phyloP scores from a whole-genome alignment of 1,140 invertebrate genomes.

The Sinella curviseta region DNA sequence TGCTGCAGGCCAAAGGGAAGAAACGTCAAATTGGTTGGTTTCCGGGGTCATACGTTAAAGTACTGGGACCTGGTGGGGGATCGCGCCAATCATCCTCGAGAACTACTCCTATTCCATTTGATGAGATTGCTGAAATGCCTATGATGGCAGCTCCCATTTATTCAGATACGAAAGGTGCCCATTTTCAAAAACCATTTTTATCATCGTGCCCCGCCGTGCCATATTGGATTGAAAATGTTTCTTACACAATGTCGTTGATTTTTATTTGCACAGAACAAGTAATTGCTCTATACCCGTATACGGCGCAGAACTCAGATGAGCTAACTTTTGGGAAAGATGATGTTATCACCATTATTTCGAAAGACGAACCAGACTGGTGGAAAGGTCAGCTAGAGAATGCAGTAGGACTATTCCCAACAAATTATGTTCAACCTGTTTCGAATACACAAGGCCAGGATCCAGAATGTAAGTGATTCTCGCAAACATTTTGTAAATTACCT shows the following conservation, averaged over 20 bases:
- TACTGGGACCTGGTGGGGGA: slow-evolving; percentile 57
- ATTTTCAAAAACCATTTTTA: background rate
- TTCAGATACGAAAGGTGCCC: slow-evolving; percentile 38
- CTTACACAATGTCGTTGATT: background rate
- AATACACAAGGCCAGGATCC: slow-evolving; percentile 55
- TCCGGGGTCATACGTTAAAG: slow-evolving; percentile 94
- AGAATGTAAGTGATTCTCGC: slow-evolving; percentile 48
- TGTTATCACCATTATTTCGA: slow-evolving; percentile 84
- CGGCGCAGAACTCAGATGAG: slow-evolving; percentile 90
- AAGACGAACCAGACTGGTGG: slow-evolving; percentile 96
- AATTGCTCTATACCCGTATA: slow-evolving; percentile 87
- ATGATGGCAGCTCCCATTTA: slow-evolving; percentile 44
- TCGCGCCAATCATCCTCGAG: slow-evolving; percentile 52
- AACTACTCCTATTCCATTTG: slow-evolving; percentile 49
- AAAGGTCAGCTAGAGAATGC: slow-evolving; percentile 84
- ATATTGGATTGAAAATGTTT: background rate
- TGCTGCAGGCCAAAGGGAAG: slow-evolving; percentile 85
- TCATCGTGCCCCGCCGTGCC: no score
- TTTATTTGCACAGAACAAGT: slow-evolving; percentile 75
- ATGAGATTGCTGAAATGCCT: slow-evolving; percentile 43
- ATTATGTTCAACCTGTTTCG: slow-evolving; percentile 77
- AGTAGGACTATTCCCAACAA: slow-evolving; percentile 86
- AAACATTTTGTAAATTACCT: background rate
- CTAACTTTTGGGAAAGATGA: slow-evolving; percentile 77
- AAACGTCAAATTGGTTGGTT: slow-evolving; percentile 96